Conservation (phyloP, 2,113 vertebrate species). For the Erythrolamprus reginae region DNA sequence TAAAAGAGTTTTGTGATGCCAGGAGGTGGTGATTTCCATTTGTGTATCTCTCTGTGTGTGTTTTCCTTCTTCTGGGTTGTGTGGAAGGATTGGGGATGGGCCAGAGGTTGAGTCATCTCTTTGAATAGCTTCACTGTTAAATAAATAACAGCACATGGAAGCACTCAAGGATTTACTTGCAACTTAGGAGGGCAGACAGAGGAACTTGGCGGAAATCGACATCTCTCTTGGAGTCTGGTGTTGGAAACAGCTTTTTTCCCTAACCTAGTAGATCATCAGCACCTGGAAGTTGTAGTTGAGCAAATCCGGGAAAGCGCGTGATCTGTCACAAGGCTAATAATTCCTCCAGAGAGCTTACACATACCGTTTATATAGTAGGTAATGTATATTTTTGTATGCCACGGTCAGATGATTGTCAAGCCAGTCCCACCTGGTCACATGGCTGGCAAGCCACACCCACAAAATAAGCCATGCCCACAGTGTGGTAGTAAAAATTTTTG, state of each 20-base stretch:
- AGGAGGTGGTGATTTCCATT: not conserved
- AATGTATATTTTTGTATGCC: too few species aligned
- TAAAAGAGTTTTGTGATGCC: not conserved
- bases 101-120: conserved; percentile 44
- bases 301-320: not conserved
- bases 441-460: too few species aligned
- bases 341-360: not conserved
- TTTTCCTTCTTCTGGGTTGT: not conserved
- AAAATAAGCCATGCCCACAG: too few species aligned
- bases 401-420: too few species aligned
- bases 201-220: not conserved
- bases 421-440: too few species aligned
- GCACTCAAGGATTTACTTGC: not conserved
- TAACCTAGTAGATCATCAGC: not conserved
- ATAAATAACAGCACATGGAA: conserved; percentile 41
- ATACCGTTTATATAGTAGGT: too few species aligned
- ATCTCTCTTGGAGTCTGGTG: not conserved
- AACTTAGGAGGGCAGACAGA: too few species aligned
- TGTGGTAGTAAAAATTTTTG: too few species aligned
- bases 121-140: conserved; percentile 51
- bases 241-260: not conserved
- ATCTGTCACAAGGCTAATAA: not conserved
- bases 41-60: not conserved
- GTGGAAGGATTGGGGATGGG: conserved; percentile 18
- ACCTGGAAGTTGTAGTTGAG: not conserved